Conservation (phyloP, 2,113 vertebrate genomes). For the Brachypodius melanocephalos region DNA sequence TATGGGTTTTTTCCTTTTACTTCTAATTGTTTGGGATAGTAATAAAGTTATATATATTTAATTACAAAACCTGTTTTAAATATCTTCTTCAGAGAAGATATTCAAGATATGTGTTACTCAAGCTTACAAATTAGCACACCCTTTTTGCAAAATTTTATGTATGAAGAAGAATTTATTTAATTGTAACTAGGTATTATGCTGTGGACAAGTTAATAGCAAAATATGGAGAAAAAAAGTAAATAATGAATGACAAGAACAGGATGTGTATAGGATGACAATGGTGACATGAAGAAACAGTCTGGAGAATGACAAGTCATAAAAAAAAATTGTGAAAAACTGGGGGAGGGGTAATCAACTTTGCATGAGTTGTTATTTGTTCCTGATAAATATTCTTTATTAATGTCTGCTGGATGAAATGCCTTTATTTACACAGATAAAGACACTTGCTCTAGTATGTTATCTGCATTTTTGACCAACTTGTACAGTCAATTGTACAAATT, state of each 20-base stretch:
- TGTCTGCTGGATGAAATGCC: not conserved
- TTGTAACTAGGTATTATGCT: not conserved
- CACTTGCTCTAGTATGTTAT: not conserved
- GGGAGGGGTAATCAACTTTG: accelerated
- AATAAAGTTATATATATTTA: not conserved
- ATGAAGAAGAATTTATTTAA: not conserved
- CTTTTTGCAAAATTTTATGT: not conserved
- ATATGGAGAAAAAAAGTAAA: not conserved
- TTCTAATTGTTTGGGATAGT: not conserved
- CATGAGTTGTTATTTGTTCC: not conserved
- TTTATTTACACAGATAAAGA: not conserved
- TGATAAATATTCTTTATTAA: not conserved
- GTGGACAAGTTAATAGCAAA: not conserved
- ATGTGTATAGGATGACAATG: not conserved
- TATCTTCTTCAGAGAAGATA: not conserved
- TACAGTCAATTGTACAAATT: not conserved
- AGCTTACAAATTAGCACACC: not conserved
- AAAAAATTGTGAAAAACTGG: not conserved
- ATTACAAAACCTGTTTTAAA: not conserved
- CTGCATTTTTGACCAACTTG: not conserved
- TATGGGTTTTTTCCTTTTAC: not conserved
- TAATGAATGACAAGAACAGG: not conserved
- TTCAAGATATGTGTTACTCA: not conserved
- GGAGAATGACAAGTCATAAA: not conserved
- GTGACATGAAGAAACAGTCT: not conserved